Evolutionary conservation across 2,888 invertebrate species (phyloP), one percentile per base, ranked within the genome.

Genomic region (Xanthostigma xanthostigma): DNA sequence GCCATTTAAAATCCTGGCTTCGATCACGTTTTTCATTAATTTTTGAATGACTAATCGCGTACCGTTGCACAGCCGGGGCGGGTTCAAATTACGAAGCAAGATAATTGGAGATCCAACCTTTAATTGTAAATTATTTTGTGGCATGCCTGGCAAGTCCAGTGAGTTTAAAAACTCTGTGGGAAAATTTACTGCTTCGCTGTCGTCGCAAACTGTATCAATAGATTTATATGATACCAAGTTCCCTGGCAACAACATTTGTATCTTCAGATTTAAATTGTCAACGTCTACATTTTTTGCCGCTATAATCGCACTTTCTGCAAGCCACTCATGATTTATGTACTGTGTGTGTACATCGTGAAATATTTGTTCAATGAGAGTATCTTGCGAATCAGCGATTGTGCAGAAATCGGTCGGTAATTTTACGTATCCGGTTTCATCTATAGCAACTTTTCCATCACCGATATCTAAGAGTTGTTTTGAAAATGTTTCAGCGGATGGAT

Each of bases 271-370:
- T 6, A 50, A 49, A 37, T n/a, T 14, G 41, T 59, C 41, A 40
- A 60, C 60, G 50, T 59, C 59, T 9, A 55, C 52, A 53, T 61
- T 62, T 56, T 59, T 61, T 49, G 62, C 56, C 36, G 59, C 58
- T 41, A 62, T 58, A 55, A 64, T 62, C 9, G 58, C 58, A 49
- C 59, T 46, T 55, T 61, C 56, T 48, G 50, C 36, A 10, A 63
- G 55, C 59, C 58, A 60, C 45, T 50, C 50, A 57, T 57, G 54
- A 56, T 60, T 56, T 41, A 48, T 45, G 50, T 59, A 58, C 35
- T 60, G 43, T 46, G 45, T 54, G 45, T 49, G 54, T 54, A 55
- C 44, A 55, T 60, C 54, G 41, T 56, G 54, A 50, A 58, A 57
- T 49, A n/a, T 58, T 55, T 47, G 33, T 33, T 57, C 53, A 56